Percentiles rank a stretch among this genome's conserved stretches.
Conservation (phyloP, 2,797 vertebrate species). For the Syngnathus acus region DNA sequence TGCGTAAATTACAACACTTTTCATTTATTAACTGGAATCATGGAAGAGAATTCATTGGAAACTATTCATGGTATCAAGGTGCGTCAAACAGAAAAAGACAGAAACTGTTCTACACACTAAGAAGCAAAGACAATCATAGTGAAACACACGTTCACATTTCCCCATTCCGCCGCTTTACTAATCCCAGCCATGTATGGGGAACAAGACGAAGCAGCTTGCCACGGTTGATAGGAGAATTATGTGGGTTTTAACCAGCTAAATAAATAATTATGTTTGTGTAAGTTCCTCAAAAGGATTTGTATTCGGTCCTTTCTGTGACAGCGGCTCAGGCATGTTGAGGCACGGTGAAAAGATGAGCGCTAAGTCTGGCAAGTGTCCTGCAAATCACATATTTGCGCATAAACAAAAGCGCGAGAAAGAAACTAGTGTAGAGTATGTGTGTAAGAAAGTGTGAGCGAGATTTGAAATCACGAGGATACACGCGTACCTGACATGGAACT, state of each 20-base stretch:
- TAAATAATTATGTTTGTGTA: slow-evolving; percentile 74
- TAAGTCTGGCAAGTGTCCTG: slow-evolving; percentile 36
- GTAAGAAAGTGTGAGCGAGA: slow-evolving; percentile 17
- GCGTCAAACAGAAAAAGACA: background rate
- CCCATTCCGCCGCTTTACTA: slow-evolving; percentile 48
- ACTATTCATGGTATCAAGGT: background rate
- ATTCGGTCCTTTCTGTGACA: slow-evolving; percentile 54
- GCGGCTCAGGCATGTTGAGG: slow-evolving; percentile 49
- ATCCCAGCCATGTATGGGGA: slow-evolving; percentile 62
- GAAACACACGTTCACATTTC: slow-evolving; percentile 14
- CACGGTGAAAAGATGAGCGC: slow-evolving; percentile 36
- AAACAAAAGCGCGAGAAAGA: slow-evolving; percentile 33
- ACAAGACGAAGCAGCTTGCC: slow-evolving; percentile 68
- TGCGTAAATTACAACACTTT: background rate
- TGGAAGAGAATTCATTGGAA: background rate
- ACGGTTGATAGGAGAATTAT: slow-evolving; percentile 70
- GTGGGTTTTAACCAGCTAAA: slow-evolving; percentile 69
- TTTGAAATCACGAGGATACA: slow-evolving; percentile 20
- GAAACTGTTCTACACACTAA: background rate
- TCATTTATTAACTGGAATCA: too few relatives aligned
- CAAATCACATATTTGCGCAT: slow-evolving; percentile 24
- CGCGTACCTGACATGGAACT: slow-evolving; percentile 16
- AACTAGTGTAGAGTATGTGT: slow-evolving; percentile 4
- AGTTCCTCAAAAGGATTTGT: slow-evolving; percentile 71
- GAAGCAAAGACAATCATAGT: slow-evolving; percentile 15